Base-by-base conservation (phyloP, 2,113 vertebrate genomes). In the Eonycteris spelaea region DNA sequence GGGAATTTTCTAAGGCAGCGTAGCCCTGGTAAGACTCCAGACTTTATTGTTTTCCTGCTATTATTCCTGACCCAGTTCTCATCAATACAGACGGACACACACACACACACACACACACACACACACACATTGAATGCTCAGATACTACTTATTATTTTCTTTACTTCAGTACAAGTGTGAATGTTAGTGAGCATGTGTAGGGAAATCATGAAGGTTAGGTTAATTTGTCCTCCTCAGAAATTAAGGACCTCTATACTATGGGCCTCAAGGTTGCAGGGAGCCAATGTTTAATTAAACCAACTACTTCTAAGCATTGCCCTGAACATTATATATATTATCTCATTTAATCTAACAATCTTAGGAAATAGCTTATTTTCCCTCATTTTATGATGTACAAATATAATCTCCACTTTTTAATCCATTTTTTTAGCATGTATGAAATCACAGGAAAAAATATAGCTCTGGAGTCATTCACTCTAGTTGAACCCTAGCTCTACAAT, bases 361-460 rank as follows among this genome's bases (percentile, higher is more conserved):
- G 26, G 33, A 93, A 95, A 33, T 71, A 55, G 30, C 1, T 7
- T 7, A 16, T 84, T 90, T 74, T 30, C 0, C 21, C 45, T n/a
- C 43, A 59, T 68, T 79, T 90, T 92, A 63, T 82, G 35, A 33
- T 53, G 2, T 78, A 40, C 63, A 8, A 79, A 59, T 90, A 80
- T 26, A 78, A 71, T 95, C 53, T 71, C 11, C 18, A 92, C 22
- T 59, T 96, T 55, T 30, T 24, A 67, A 84, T 63, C 22, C n/a
- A 92, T 59, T 92, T 94, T 94, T 93, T 85, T 35, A 95, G 9
- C 18, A 48, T 79, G 26, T n/a, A 79, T 38, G 9, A 16, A 90
- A 83, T 68, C 63, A 94, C 16, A 55, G 14, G 7, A 19, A 21
- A 63, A 57, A 21, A 21, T 33, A 75, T n/a, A 67, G 6, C 43